Percentiles rank a stretch among this genome's conserved stretches.
Conservation (phyloP, 2,113 vertebrate genomes). For the Forbesichthys papilliferus region DNA sequence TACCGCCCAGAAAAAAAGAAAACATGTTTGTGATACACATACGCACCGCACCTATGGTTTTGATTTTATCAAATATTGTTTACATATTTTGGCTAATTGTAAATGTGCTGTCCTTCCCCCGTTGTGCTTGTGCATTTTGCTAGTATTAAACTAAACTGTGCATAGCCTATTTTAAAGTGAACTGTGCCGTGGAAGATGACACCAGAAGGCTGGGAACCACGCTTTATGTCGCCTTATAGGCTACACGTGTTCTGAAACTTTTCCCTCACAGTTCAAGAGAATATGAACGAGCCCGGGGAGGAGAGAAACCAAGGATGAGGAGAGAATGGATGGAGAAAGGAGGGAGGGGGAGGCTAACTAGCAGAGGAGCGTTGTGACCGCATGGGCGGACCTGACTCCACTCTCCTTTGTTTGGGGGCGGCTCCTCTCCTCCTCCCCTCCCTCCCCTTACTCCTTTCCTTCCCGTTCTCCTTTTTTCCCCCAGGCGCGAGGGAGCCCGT, state of each 20-base stretch:
- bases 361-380: constrained; percentile 39
- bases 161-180: no score
- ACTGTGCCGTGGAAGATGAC: neutral
- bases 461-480: constrained; percentile 76
- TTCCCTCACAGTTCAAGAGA: neutral
- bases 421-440: constrained; percentile 41
- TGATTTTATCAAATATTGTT: neutral
- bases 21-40: neutral
- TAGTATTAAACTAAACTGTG: no score
- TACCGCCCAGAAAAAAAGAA: neutral
- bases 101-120: neutral
- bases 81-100: neutral
- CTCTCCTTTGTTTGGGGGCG: constrained; percentile 77
- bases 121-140: neutral
- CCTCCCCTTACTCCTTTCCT: constrained; percentile 28
- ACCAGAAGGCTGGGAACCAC: no score
- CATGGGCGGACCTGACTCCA: constrained; percentile 47
- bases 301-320: neutral
- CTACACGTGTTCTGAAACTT: neutral
- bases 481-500: constrained; percentile 76
- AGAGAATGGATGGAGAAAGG: constrained; percentile 14
- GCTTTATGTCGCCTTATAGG: no score
- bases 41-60: neutral
- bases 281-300: neutral
- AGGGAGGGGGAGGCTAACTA: constrained; percentile 39